Percentiles rank a stretch among this genome's conserved stretches.
Conservation (phyloP, 2,113 vertebrate genomes). For the Rhynchopsitta pachyrhyncha region DNA sequence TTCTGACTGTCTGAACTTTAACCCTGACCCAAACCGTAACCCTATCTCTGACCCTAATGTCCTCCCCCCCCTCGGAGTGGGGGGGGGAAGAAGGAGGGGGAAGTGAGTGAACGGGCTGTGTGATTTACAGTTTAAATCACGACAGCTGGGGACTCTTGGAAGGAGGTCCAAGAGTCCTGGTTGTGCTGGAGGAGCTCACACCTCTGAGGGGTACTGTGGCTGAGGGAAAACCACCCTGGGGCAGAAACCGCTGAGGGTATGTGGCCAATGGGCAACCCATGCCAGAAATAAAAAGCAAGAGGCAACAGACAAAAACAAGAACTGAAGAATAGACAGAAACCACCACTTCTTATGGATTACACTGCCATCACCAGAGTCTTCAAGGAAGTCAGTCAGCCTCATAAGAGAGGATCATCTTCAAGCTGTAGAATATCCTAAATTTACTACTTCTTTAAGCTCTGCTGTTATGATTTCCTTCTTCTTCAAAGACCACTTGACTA, state of each 20-base stretch:
- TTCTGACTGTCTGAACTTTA: too few species aligned
- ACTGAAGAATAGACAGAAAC: background rate
- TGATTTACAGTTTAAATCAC: too few species aligned
- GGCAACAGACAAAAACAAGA: background rate
- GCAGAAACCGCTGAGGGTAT: background rate
- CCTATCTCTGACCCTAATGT: too few species aligned
- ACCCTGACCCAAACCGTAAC: too few species aligned
- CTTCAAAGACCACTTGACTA: background rate
- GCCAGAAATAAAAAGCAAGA: background rate
- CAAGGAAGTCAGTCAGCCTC: background rate
- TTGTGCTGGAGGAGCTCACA: background rate
- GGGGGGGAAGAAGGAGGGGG: too few species aligned
- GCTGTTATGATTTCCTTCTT: background rate
- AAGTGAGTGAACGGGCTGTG: too few species aligned
- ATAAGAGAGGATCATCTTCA: background rate
- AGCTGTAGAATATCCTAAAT: background rate
- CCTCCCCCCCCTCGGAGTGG: too few species aligned
- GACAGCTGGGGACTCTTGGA: background rate
- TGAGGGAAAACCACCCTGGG: background rate
- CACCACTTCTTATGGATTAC: background rate
- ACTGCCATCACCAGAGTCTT: background rate
- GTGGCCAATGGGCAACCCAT: background rate
- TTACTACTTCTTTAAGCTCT: background rate
- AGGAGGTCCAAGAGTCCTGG: background rate
- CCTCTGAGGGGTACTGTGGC: background rate